Conservation (phyloP, 1,140 invertebrate genomes). For the Ectropis grisescens region DNA sequence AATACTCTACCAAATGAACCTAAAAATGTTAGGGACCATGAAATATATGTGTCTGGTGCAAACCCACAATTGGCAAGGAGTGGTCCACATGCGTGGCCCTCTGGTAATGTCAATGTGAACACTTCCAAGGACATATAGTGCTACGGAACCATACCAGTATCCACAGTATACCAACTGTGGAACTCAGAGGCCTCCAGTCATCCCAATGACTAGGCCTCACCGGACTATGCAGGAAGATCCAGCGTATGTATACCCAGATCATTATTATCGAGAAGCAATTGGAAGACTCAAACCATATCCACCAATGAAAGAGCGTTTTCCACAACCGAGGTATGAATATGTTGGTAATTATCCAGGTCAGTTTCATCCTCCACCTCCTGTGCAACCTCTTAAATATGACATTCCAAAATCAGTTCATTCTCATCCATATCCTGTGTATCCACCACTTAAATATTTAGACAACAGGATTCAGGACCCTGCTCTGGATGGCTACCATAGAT, state of each 20-base stretch:
- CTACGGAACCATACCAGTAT: constrained; percentile 46
- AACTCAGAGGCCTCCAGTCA: constrained; percentile 22
- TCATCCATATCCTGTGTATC: constrained; percentile 46
- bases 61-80: constrained; percentile 28
- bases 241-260: constrained; percentile 34
- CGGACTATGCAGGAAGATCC: constrained; percentile 31
- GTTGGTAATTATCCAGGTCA: constrained; percentile 44
- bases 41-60: constrained; percentile 34
- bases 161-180: constrained; percentile 41
- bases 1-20: constrained; percentile 42
- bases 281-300: constrained; percentile 58
- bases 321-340: constrained; percentile 58
- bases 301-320: constrained; percentile 40
- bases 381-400: constrained; percentile 49
- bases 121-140: constrained; percentile 36
- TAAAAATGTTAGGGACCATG: constrained; percentile 41
- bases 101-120: constrained; percentile 27
- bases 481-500: constrained; percentile 45
- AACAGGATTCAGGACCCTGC: constrained; percentile 37
- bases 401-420: constrained; percentile 35
- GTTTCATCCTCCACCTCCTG: constrained; percentile 35
- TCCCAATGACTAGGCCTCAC: constrained; percentile 32
- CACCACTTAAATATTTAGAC: constrained; percentile 52
- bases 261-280: constrained; percentile 43
- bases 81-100: constrained; percentile 36